phyloP scores from a whole-genome alignment of 2,888 invertebrate genomes.

The Sinotaia quadrata region DNA sequence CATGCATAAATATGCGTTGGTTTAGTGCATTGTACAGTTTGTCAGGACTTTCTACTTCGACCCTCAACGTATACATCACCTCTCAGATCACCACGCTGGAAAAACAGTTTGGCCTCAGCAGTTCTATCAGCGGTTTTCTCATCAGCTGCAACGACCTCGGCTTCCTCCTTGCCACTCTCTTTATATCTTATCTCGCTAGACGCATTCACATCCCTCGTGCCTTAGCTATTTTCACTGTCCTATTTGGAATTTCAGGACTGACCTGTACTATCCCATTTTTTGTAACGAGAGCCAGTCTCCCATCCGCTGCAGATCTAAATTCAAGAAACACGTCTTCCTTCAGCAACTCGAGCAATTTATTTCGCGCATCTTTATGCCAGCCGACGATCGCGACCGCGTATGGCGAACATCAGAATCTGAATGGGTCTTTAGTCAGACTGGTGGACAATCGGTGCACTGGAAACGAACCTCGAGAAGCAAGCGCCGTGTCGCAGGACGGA shows the following conservation, averaged over 20 bases:
- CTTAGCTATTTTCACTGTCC: constrained; percentile 43
- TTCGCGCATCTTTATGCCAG: background rate
- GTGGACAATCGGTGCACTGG: background rate
- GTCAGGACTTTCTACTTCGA: constrained; percentile 44
- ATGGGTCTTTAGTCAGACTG: too few species aligned
- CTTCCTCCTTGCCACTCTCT: constrained; percentile 47
- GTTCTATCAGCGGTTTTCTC: constrained; percentile 57
- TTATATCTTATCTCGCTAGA: constrained; percentile 47
- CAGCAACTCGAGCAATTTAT: background rate
- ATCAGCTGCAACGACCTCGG: constrained; percentile 64
- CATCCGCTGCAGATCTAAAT: too few species aligned
- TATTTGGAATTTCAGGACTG: constrained; percentile 53
- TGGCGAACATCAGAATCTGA: background rate
- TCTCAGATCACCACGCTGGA: constrained; percentile 63
- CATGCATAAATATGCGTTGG: constrained; percentile 44
- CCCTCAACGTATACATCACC: constrained; percentile 46
- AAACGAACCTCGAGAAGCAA: background rate
- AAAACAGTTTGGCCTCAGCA: constrained; percentile 60
- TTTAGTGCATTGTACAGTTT: constrained; percentile 43
- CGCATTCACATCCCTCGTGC: constrained; percentile 50
- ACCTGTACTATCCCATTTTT: constrained; percentile 53
- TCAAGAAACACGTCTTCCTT: background rate
- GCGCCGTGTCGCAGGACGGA: constrained; percentile 25
- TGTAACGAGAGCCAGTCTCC: constrained; percentile 27
- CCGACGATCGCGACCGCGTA: too few species aligned